Conservation (phyloP, 1,140 invertebrate species). For the Euwallacea similis region DNA sequence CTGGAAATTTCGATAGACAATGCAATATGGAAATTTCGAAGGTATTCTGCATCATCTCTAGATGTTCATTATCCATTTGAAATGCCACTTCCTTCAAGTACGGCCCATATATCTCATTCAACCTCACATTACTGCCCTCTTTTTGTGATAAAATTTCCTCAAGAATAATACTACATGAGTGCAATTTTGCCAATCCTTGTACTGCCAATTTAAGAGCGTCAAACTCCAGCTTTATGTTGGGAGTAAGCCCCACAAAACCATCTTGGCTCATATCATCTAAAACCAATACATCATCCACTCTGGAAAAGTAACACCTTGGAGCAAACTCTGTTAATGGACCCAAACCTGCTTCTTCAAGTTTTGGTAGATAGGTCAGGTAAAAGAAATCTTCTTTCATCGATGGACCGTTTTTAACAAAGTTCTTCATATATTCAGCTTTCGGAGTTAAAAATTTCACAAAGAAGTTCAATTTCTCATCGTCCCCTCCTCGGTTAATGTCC, state of each 20-base stretch:
- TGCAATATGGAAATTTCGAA: neutral
- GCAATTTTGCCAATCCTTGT: conserved; percentile 33
- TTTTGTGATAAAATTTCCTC: conserved; percentile 40
- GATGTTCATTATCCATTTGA: neutral
- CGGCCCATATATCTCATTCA: conserved; percentile 9
- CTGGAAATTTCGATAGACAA: neutral
- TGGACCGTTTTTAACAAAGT: conserved; percentile 5
- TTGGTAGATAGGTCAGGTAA: neutral
- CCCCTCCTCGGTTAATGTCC: neutral
- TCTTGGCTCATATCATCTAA: conserved; percentile 20
- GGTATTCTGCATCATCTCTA: neutral
- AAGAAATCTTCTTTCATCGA: conserved; percentile 21
- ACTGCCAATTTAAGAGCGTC: conserved; percentile 22
- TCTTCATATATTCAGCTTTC: conserved; percentile 18
- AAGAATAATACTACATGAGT: conserved; percentile 34
- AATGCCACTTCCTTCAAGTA: conserved; percentile 13
- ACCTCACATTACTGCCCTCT: neutral
- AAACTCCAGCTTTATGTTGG: conserved; percentile 10
- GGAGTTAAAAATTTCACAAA: conserved; percentile 20
- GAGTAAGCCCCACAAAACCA: conserved; percentile 21
- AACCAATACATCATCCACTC: conserved; percentile 13
- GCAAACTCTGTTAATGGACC: conserved; percentile 15
- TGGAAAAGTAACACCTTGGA: conserved; percentile 16
- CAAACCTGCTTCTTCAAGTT: conserved; percentile 4
- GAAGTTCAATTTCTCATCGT: neutral